These are phyloP conservation scores for Apamea epomidion DNA, from an alignment of 2,888 invertebrate genomes.

Conservation along the genomic window DNA sequence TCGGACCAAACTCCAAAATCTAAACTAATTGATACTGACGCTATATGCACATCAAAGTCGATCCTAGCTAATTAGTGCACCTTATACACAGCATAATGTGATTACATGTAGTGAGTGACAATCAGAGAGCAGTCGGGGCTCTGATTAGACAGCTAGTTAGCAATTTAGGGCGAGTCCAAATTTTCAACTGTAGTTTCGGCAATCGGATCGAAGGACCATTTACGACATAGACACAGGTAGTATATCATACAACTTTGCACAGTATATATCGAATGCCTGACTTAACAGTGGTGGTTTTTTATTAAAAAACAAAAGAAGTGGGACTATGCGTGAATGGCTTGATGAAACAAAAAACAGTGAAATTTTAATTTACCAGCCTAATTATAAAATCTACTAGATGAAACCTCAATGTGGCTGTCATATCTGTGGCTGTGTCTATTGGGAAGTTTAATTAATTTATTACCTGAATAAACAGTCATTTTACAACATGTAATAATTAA, in stretches of 20 bases:
- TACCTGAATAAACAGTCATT: not conserved
- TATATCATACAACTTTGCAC: not conserved
- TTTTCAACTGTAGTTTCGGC: not conserved
- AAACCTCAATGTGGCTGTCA: not conserved
- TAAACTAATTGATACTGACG: not conserved
- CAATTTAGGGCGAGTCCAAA: not conserved
- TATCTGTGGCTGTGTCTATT: not conserved
- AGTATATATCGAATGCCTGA: not conserved
- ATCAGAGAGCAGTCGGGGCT: constrained; percentile 12
- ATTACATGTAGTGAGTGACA: constrained; percentile 24
- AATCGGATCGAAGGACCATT: not conserved
- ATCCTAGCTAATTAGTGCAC: not conserved
- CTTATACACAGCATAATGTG: not conserved
- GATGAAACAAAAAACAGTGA: not conserved
- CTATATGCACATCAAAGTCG: constrained; percentile 1
- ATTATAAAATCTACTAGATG: not conserved
- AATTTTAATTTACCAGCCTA: not conserved
- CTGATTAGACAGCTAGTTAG: constrained; percentile 29
- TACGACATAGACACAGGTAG: not conserved
- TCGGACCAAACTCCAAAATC: not conserved
- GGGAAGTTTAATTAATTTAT: not conserved
- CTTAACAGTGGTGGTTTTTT: too few relatives aligned
- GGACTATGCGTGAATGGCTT: not conserved
- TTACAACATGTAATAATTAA: not conserved
- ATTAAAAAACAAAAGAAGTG: not conserved